Evolutionary conservation across 2,113 vertebrate species (phyloP), one percentile per base, ranked within the genome.

Genomic region (Nannospalax galili): DNA sequence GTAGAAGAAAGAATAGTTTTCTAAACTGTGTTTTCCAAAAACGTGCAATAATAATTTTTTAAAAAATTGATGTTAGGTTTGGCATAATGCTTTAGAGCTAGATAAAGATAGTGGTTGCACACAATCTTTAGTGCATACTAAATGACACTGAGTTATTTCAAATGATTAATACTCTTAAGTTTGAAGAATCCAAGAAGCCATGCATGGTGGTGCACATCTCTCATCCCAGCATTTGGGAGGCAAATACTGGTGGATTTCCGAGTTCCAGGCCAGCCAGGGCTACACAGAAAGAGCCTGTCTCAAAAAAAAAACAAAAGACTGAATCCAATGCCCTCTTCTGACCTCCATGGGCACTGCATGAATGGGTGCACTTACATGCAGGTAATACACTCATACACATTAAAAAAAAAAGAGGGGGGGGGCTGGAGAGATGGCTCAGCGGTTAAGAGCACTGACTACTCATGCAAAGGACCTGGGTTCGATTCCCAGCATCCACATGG

Each of bases 1-100:
- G 32, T 79, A 90, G 32, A 94, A 90, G 28, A 52, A 52, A 52
- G 6, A 52, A 11, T n/a, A 82, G 48, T 67, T 92, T 64, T 91
- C 64, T 91, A 93, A 90, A 87, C 26, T 56, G 62, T 77, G 60
- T 72, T 82, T 62, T 37, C 37, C 74, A 92, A 95, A 90, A 91
- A 84, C 0, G 7, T 72, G 45, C 30, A 90, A 67, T 87, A 52
- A 73, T n/a, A n/a, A n/a, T n/a, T n/a, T n/a, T n/a, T n/a, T 90
- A 45, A 91, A 95, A 73, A 84, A 62, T 65, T 58, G 79, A 77
- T 58, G 67, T 60, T 93, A 56, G 48, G 3, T 79, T 30, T 91
- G 22, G 10, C 70, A 80, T 91, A 86, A 84, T 85, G 48, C 72
- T 84, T 87, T 84, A n/a, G 64, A 94, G 69, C 69, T 78, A 93